These are phyloP conservation scores for Characodon lateralis DNA, from an alignment of 2,797 vertebrate species.

Conservation along the genomic window DNA sequence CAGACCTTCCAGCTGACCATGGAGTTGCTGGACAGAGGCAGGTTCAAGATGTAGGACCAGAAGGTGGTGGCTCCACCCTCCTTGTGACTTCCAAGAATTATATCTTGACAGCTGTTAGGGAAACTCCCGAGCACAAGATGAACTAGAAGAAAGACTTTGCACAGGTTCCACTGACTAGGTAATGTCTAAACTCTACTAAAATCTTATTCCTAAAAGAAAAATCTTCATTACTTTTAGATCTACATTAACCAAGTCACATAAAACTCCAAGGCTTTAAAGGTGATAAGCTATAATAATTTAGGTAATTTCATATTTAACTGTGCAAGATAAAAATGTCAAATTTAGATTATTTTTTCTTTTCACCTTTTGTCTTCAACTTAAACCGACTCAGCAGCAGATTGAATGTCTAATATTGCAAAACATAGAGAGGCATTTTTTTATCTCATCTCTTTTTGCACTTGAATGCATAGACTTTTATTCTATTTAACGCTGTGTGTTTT, in stretches of 20 bases:
- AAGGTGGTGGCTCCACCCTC: slow-evolving; percentile 94
- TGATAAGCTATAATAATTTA: not conserved
- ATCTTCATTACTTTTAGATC: not conserved
- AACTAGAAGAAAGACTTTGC: not conserved
- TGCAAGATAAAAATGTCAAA: no score
- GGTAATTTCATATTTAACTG: not conserved
- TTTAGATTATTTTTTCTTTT: no score
- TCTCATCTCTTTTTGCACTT: not conserved
- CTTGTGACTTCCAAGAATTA: slow-evolving; percentile 92
- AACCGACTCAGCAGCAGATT: not conserved
- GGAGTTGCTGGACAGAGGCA: slow-evolving; percentile 92
- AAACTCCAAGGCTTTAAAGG: not conserved
- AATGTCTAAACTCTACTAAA: not conserved
- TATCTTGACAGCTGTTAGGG: slow-evolving; percentile 85
- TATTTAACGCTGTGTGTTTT: not conserved
- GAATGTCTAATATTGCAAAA: not conserved
- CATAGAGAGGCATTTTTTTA: not conserved
- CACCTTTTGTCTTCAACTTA: not conserved
- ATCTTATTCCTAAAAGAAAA: not conserved
- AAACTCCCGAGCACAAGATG: slow-evolving; percentile 35
- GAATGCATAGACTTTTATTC: not conserved
- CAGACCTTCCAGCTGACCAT: slow-evolving; percentile 99
- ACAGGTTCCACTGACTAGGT: not conserved
- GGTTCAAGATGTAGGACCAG: slow-evolving; percentile 91
- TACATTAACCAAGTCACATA: not conserved